Base-by-base conservation (phyloP, 2,888 invertebrate species). In the Chloromyia formosa region DNA sequence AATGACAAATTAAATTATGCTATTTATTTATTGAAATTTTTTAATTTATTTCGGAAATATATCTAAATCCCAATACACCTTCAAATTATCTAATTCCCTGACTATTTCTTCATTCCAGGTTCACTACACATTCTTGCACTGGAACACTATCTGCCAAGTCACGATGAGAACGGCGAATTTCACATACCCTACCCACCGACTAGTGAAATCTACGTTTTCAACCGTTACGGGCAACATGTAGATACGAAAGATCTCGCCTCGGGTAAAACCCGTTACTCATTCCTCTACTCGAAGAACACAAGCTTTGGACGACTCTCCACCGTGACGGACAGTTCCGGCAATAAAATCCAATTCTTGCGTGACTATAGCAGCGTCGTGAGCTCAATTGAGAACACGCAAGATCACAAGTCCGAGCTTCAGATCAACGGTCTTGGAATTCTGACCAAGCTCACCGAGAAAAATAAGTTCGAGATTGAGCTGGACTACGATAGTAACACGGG, bases 251-350 rank as follows among this genome's bases (percentile, higher is more conserved):
- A 97, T 85, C 87, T 97, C 75, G 94, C 97, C 62, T 97, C 97
- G n/a, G 96, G 94, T 64, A 95, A 95, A 86, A 94, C 94, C 4
- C 90, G 96, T 83, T 98, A 97, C 85, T 94, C 96, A 64, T 98
- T 98, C 88, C 89, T 97, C 23, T 98, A 98, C 87, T 97, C 96
- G 64, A 98, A 98, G 82, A 97, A 96, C 83, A 96, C 96, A 7
- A 96, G 95, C 82, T 97, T 96, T 80, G 97, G 98, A 0, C 95
- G 95, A 82, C 87, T 98, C 73, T 94, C 94, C 0, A 95, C 95
- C 0, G 96, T 98, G 1, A 96, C 95, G 1, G 97, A 97, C 85
- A 94, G 95, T 75, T 95, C 96, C 2, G 96, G 96, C 78, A 93
- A 96, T 83, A 94, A 95, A 87, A 93, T 98, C 80, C 93, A 95